Percentiles rank a stretch among this genome's conserved stretches.
Evolutionary conservation across 2,888 invertebrate species (phyloP).

Genomic region (Hirtodrosophila confusa): DNA sequence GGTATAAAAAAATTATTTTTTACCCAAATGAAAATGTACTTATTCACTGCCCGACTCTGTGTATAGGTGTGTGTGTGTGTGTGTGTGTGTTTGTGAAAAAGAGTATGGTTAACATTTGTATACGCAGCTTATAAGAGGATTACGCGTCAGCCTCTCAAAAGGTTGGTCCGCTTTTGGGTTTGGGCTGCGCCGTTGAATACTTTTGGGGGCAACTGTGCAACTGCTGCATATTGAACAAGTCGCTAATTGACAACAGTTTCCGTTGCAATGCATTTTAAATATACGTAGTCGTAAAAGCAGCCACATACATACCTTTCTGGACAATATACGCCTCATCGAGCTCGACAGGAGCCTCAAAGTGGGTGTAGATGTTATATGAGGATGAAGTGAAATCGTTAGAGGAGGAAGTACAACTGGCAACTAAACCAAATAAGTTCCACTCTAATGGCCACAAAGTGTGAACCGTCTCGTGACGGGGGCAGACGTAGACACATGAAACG

Average conservation of each 20-base stretch:
- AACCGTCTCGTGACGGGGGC: constrained; percentile 30
- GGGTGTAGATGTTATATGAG: neutral
- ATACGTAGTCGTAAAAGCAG: neutral
- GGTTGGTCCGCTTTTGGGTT: constrained; percentile 10
- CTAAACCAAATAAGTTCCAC: constrained; percentile 58
- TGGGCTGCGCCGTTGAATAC: constrained; percentile 16
- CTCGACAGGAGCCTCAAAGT: constrained; percentile 26
- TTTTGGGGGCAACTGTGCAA: constrained; percentile 5
- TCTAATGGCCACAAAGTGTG: constrained; percentile 65
- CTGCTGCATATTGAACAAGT: neutral
- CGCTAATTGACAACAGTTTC: constrained; percentile 48
- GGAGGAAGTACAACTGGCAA: constrained; percentile 15
- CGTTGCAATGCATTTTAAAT: neutral
- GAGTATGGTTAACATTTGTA: constrained; percentile 32
- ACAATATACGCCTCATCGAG: constrained; percentile 3
- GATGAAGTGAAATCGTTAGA: neutral
- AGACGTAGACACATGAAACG: constrained; percentile 37
- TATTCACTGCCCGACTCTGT: constrained; percentile 18
- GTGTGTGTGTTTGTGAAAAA: neutral
- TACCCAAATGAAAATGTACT: constrained; percentile 47
- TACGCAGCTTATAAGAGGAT: constrained; percentile 48
- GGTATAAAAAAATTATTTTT: constrained; percentile 9
- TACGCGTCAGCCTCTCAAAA: constrained; percentile 42
- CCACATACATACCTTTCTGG: constrained; percentile 1
- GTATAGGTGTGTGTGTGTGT: neutral